Base-by-base conservation (phyloP, 2,797 vertebrate species). In the Lacerta viridis region DNA sequence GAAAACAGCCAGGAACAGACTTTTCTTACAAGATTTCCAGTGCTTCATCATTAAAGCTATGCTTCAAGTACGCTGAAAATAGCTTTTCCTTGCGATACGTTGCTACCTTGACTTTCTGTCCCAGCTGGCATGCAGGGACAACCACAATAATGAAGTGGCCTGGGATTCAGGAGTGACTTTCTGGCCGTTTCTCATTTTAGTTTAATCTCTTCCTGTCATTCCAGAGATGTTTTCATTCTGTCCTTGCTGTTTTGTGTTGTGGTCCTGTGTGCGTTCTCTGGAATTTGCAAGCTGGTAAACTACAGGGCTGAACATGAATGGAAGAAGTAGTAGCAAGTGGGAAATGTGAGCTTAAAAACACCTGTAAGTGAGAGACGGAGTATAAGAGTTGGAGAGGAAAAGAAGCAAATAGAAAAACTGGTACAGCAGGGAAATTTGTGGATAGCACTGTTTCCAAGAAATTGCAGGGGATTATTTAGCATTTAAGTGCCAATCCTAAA, bases 371-470 rank as follows among this genome's bases (percentile, higher is more conserved):
- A 75, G 64, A 74, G 68, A 91, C 46, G 85, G 69, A 82, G 80
- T 90, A 39, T 88, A 72, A 41, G n/a, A 81, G 86, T 80, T 90
- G 86, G 88, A 90, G 94, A 84, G 81, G 88, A 87, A 92, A 89
- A 2, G 43, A 89, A 95, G 25, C 29, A 18, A 33, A 55, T 43
- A 43, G 55, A 66, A 36, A 46, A 72, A 27, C 55, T 27, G 95
- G 87, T 92, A 94, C 96, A 96, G 36, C 64, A 84, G 87, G 91
- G 81, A 75, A 90, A 87, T 87, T 87, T 88, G 18, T 92, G 88
- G 91, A 87, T 80, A 55, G 17, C 15, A 69, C 27, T 64, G n/a
- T 25, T 82, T 5, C 76, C 82, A 91, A 64, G 64, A 91, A 80
- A 89, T 82, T 66, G 20, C 23, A 92, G 64, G 3, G 41, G 64